phyloP scores from a whole-genome alignment of 2,888 invertebrate genomes.

The Cantharis rufa region DNA sequence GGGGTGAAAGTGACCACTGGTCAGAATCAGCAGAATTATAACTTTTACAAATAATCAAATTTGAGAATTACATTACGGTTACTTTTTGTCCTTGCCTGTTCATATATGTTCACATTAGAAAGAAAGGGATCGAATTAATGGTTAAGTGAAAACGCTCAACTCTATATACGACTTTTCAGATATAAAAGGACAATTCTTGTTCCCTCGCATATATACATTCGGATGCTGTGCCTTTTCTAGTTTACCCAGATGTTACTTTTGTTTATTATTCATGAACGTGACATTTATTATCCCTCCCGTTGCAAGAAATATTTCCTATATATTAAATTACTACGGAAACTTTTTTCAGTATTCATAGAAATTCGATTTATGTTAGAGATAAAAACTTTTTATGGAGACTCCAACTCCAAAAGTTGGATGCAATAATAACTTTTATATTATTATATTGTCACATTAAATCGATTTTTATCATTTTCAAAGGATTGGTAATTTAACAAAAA shows the following conservation, averaged over 20 bases:
- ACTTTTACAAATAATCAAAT: conserved; percentile 30
- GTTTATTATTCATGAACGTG: conserved; percentile 40
- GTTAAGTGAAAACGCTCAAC: conserved; percentile 25
- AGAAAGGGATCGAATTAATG: conserved; percentile 22
- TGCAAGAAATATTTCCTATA: conserved; percentile 24
- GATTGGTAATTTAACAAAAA: background rate
- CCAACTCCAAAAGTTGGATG: background rate
- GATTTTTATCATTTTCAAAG: background rate
- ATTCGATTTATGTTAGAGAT: conserved; percentile 3
- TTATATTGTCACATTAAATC: background rate
- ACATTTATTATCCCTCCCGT: conserved; percentile 29
- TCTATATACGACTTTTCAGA: conserved; percentile 29
- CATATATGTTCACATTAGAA: background rate
- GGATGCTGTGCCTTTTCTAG: conserved; percentile 40
- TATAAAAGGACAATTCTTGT: conserved; percentile 39
- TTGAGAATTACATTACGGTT: conserved; percentile 25
- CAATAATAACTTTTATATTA: background rate
- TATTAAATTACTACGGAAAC: conserved; percentile 18
- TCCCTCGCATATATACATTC: conserved; percentile 26
- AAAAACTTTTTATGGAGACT: background rate
- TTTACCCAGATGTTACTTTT: conserved; percentile 40
- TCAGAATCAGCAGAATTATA: conserved; percentile 41
- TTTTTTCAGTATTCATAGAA: conserved; percentile 8
- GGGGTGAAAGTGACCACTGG: conserved; percentile 51
- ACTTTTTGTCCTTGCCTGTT: conserved; percentile 12